Percentiles rank a stretch among this genome's conserved stretches.
Conservation (phyloP, 2,113 vertebrate genomes). For the Cebus imitator region DNA sequence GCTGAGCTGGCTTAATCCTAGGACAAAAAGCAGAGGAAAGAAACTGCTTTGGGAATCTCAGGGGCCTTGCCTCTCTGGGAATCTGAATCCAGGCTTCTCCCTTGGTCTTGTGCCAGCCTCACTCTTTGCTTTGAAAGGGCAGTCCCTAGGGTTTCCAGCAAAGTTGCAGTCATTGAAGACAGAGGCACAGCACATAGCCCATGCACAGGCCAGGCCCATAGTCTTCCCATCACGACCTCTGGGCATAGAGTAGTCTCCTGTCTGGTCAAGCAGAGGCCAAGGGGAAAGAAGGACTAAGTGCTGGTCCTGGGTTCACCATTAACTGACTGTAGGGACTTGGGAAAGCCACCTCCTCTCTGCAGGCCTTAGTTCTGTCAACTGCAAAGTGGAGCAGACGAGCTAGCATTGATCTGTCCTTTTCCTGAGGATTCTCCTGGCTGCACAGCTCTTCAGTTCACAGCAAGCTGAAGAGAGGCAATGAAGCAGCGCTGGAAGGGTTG, state of each 20-base stretch:
- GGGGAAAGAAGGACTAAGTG: background rate
- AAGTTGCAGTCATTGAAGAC: background rate
- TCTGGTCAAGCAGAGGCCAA: accelerated
- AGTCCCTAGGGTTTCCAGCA: background rate
- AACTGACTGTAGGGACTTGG: background rate
- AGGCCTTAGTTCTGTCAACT: background rate
- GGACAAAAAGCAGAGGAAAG: background rate
- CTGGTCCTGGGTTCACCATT: background rate
- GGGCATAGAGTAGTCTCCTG: background rate
- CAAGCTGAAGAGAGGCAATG: background rate
- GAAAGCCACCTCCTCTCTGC: background rate
- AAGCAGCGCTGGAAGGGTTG: too few species aligned
- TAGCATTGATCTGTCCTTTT: background rate
- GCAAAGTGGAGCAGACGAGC: background rate
- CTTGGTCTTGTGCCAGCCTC: background rate
- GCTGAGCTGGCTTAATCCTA: background rate
- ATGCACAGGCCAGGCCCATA: background rate
- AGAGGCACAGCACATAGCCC: background rate
- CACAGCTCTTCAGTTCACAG: background rate
- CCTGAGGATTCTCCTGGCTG: background rate
- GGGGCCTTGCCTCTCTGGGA: background rate
- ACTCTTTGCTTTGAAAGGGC: background rate
- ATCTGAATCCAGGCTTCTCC: background rate
- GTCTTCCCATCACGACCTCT: accelerated
- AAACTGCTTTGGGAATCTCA: background rate